Base-by-base conservation (phyloP, 1,140 invertebrate genomes). In the Dufourea novaeangliae region DNA sequence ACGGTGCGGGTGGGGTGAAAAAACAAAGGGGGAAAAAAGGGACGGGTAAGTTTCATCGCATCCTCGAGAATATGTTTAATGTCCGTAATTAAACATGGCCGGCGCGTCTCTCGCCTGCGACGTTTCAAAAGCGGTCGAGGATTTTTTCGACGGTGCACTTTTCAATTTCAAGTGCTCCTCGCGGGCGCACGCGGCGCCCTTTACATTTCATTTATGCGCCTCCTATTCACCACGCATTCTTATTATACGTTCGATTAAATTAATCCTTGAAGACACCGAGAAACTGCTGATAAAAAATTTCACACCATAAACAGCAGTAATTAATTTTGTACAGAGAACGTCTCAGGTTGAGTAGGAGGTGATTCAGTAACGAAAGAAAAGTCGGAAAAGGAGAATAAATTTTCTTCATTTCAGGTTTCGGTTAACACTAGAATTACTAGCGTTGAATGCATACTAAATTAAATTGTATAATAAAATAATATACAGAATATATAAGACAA, bases 11-110 rank as follows among this genome's bases (percentile, higher is more conserved):
- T n/a, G n/a, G n/a, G n/a, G n/a, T n/a, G n/a, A n/a, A n/a, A n/a
- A n/a, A n/a, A n/a, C n/a, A n/a, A n/a, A n/a, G n/a, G n/a, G n/a
- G n/a, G n/a, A n/a, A n/a, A 37, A 39, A 62, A 12, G 2, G 22
- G 3, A 17, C 44, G n/a, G 20, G 27, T 5, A 3, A 27, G 12
- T 27, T 41, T 17, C n/a, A 27, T 32, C 14, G 17, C 20, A 57
- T 27, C 54, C 27, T 39, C 22, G 37, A 41, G 37, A 63, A 63
- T 27, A 27, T 46, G 41, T 22, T 50, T 50, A 34, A 32, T 12
- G 8, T n/a, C 32, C 32, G 17, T 50, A 66, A 66, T 66, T 29
- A 64, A 64, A 64, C 62, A 7, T 22, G 61, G 27, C 32, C 20
- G 20, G 32, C 20, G 4, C 20, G 4, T 39, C 7, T 11, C 32